Conservation (phyloP, 2,113 vertebrate species). For the Microcebus ravelobensis region DNA sequence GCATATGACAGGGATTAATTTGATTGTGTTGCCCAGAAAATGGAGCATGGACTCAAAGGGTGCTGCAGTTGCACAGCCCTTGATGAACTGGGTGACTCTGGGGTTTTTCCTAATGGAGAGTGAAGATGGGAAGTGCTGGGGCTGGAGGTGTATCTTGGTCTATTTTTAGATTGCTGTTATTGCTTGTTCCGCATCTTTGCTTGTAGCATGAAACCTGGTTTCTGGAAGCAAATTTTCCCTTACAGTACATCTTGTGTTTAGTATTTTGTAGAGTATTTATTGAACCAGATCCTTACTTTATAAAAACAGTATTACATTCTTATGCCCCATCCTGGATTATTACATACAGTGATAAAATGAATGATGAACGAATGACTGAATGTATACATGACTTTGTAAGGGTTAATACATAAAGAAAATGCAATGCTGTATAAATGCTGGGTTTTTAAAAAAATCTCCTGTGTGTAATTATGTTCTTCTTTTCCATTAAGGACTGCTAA, state of each 20-base stretch:
- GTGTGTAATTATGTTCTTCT: neutral
- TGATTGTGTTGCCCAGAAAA: constrained; percentile 12
- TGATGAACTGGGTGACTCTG: neutral
- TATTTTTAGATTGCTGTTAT: constrained; percentile 42
- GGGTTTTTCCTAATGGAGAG: neutral
- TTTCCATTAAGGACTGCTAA: constrained; percentile 11
- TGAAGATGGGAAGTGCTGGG: neutral
- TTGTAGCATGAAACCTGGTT: constrained; percentile 10
- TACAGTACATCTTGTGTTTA: neutral
- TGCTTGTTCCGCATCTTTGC: neutral
- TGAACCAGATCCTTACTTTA: neutral
- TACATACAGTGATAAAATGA: constrained; percentile 4
- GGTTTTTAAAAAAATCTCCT: constrained; percentile 14
- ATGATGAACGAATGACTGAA: neutral
- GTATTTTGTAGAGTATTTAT: neutral
- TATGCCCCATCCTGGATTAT: neutral
- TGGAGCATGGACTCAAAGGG: neutral
- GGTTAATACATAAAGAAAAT: constrained; percentile 19
- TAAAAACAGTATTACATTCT: neutral
- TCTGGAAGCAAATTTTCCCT: neutral
- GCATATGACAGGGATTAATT: constrained; percentile 13
- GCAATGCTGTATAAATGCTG: neutral
- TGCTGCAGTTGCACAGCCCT: neutral
- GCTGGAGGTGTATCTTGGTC: neutral
- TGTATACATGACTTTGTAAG: neutral